Conservation (phyloP, 1,140 invertebrate species). For the Trigoniulus corallinus region DNA sequence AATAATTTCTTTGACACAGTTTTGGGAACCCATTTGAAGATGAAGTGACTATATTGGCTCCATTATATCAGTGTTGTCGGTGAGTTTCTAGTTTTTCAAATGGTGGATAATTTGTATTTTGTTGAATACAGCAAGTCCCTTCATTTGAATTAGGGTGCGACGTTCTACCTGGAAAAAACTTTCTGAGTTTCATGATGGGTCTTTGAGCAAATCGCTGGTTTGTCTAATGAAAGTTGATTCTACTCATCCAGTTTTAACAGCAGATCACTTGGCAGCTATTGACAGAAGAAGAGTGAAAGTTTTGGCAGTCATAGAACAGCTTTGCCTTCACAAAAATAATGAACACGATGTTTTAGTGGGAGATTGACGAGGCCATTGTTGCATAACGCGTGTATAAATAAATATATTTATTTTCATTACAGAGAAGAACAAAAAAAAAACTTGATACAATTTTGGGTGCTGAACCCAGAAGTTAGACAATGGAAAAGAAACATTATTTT, state of each 20-base stretch:
- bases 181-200: not conserved
- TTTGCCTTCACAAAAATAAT: not conserved
- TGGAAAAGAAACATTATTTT: too few relatives aligned
- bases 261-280: not conserved
- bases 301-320: not conserved
- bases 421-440: too few relatives aligned
- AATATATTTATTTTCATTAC: too few relatives aligned
- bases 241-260: not conserved
- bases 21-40: conserved; percentile 68
- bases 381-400: too few relatives aligned
- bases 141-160: not conserved
- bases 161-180: not conserved
- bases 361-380: too few relatives aligned
- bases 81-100: conserved; percentile 30
- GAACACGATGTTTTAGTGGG: not conserved
- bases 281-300: not conserved
- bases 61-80: conserved; percentile 79
- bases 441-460: too few relatives aligned
- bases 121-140: too few relatives aligned
- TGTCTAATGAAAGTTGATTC: not conserved
- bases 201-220: not conserved
- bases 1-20: conserved; percentile 25
- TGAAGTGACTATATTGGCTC: conserved; percentile 70
- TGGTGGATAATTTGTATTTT: too few relatives aligned
- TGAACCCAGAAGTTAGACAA: too few relatives aligned